Evolutionary conservation across 2,888 invertebrate species (phyloP).

Genomic region (Matsumyia berberina): DNA sequence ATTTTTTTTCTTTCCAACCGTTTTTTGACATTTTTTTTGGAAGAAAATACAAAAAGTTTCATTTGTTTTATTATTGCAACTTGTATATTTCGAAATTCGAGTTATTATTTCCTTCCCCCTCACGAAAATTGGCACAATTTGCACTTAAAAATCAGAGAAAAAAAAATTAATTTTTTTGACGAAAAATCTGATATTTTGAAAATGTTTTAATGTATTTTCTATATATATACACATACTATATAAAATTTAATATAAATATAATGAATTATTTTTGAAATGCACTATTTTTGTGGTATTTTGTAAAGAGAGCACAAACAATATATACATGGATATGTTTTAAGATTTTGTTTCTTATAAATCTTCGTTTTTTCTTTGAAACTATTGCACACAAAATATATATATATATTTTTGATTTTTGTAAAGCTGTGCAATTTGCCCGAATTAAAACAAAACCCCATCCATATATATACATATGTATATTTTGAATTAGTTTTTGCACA

Average conservation of each 20-base stretch:
- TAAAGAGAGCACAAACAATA: constrained; percentile 73
- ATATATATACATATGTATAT: constrained; percentile 34
- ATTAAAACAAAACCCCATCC: constrained; percentile 23
- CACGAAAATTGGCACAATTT: constrained; percentile 71
- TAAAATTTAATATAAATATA: constrained; percentile 35
- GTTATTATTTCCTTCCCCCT: constrained; percentile 22
- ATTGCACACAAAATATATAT: constrained; percentile 63
- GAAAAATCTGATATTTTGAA: constrained; percentile 47
- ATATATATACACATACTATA: constrained; percentile 27
- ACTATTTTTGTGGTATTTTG: constrained; percentile 77
- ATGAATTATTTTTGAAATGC: constrained; percentile 67
- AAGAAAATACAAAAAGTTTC: constrained; percentile 27
- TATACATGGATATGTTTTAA: constrained; percentile 66
- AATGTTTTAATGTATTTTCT: constrained; percentile 63
- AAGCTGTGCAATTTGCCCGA: constrained; percentile 73
- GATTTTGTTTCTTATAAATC: constrained; percentile 32
- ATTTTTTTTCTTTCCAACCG: constrained; percentile 23
- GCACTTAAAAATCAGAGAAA: constrained; percentile 57
- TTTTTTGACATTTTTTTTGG: constrained; percentile 50
- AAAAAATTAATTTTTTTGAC: constrained; percentile 41
- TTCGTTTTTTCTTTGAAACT: constrained; percentile 25
- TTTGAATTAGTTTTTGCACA: constrained; percentile 37
- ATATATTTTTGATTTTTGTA: constrained; percentile 64
- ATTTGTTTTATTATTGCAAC: constrained; percentile 52
- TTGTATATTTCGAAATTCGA: constrained; percentile 34